Conservation (phyloP, 2,113 vertebrate species). For the Ophthalmolycus amberensis region DNA sequence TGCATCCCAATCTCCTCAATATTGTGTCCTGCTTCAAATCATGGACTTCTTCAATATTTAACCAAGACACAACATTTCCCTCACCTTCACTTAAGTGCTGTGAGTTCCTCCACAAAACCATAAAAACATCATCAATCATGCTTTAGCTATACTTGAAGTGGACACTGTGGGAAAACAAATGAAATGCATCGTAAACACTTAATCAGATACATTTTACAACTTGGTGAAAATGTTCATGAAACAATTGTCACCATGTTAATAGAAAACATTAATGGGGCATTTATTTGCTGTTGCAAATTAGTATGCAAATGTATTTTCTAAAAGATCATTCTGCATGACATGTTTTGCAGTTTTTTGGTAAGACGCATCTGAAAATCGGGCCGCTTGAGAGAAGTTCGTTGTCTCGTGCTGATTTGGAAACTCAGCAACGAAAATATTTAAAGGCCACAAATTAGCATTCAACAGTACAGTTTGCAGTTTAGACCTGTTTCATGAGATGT, state of each 20-base stretch:
- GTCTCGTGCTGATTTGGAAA: background rate
- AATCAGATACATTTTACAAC: background rate
- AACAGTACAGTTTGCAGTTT: conserved; percentile 20
- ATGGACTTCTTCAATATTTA: background rate
- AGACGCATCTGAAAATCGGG: background rate
- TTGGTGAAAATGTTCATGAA: background rate
- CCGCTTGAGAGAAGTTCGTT: background rate
- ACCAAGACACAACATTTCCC: background rate
- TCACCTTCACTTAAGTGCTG: background rate
- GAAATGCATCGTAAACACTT: background rate
- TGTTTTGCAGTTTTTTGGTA: background rate
- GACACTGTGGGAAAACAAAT: background rate
- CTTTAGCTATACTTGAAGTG: background rate
- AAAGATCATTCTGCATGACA: background rate
- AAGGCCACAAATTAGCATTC: conserved; percentile 20
- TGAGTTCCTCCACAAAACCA: background rate
- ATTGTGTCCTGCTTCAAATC: background rate
- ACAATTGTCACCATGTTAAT: background rate
- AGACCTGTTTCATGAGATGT: conserved; percentile 12
- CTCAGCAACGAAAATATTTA: background rate
- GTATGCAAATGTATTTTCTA: too few relatives aligned
- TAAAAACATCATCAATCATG: background rate
- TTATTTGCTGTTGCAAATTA: background rate
- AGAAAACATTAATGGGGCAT: background rate
- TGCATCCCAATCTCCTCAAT: background rate